Evolutionary conservation across 2,888 invertebrate species (phyloP).

Genomic region (Agelastica alni): DNA sequence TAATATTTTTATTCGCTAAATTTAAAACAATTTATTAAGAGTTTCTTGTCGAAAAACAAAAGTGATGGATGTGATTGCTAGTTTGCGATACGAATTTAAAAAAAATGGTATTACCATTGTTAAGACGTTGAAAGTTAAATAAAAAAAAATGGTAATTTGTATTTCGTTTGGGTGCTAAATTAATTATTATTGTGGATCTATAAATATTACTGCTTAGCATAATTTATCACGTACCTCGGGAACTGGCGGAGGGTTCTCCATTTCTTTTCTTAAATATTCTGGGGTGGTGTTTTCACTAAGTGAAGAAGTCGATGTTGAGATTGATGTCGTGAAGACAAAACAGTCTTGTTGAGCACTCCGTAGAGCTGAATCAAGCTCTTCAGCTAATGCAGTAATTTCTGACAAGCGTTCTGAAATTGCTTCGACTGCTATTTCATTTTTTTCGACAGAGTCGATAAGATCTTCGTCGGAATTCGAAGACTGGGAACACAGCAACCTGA

Average conservation of each 20-base stretch:
- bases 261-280: constrained; percentile 27
- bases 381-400: constrained; percentile 69
- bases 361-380: constrained; percentile 66
- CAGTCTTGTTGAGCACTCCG: constrained; percentile 59
- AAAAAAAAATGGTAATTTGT: no score
- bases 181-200: no score
- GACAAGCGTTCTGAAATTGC: constrained; percentile 68
- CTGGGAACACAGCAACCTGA: constrained; percentile 31
- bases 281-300: constrained; percentile 28
- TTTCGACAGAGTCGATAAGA: constrained; percentile 41
- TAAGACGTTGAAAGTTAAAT: no score
- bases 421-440: constrained; percentile 67
- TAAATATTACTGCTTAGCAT: no score
- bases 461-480: constrained; percentile 32
- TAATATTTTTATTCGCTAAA: no score
- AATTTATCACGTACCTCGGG: constrained; percentile 39
- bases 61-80: no score
- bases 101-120: no score
- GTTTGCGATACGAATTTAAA: no score
- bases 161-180: no score
- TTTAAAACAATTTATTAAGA: no score
- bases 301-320: constrained; percentile 38
- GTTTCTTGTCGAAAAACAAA: no score
- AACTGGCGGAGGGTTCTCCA: constrained; percentile 33
- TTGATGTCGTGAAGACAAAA: constrained; percentile 44